These are phyloP conservation scores for Phalanger gymnotis DNA, from an alignment of 2,797 vertebrate genomes.

Conservation along the genomic window DNA sequence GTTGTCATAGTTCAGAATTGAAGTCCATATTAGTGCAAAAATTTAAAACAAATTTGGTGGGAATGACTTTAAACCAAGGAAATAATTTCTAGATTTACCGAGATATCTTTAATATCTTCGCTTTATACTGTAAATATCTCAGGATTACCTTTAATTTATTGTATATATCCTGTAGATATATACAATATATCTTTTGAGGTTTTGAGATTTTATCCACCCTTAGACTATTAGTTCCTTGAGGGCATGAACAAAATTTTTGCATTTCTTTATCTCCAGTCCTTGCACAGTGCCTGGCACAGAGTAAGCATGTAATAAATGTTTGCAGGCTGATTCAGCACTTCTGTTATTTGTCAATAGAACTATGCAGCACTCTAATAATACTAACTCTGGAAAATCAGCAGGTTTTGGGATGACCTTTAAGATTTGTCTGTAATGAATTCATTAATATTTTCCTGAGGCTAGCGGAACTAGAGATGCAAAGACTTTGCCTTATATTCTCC, in stretches of 20 bases:
- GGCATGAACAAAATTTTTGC: not conserved
- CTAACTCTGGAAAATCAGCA: not conserved
- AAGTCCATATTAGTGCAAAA: not conserved
- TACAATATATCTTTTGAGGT: too few relatives aligned
- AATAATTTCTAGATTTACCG: not conserved
- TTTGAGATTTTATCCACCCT: not conserved
- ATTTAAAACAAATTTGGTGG: not conserved
- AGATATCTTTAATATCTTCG: not conserved
- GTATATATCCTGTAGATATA: not conserved
- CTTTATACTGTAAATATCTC: not conserved
- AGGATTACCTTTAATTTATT: not conserved
- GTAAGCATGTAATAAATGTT: not conserved
- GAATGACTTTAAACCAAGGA: not conserved
- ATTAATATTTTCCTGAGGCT: not conserved
- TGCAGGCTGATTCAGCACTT: not conserved
- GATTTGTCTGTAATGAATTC: not conserved
- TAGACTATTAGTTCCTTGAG: not conserved
- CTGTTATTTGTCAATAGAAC: not conserved
- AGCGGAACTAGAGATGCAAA: not conserved
- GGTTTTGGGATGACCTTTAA: not conserved
- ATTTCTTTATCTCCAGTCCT: not conserved
- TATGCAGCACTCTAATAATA: not conserved
- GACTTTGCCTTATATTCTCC: not conserved
- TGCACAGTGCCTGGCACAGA: not conserved
- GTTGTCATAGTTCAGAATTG: not conserved